phyloP scores from a whole-genome alignment of 2,888 invertebrate species.

The Eristalis intricaria region DNA sequence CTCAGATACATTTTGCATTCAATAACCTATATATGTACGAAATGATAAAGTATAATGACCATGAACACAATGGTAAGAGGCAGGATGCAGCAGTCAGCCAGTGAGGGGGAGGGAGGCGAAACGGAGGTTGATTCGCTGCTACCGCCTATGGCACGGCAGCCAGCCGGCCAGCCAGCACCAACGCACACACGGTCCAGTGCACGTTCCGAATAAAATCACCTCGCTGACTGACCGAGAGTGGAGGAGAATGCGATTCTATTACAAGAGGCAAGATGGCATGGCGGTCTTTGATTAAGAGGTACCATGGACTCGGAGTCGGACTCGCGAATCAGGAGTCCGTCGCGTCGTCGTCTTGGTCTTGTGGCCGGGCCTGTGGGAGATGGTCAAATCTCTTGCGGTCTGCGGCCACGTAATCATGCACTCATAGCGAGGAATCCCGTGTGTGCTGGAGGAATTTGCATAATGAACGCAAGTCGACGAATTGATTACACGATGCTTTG shows the following conservation, averaged over 20 bases:
- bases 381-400: conserved; percentile 58
- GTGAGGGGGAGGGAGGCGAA: background rate
- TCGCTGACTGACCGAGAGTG: background rate
- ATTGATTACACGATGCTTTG: conserved; percentile 59
- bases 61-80: conserved; percentile 64
- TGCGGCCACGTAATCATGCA: conserved; percentile 45
- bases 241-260: conserved; percentile 52
- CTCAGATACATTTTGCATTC: conserved; percentile 68
- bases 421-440: conserved; percentile 35
- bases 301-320: background rate
- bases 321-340: background rate
- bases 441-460: conserved; percentile 64
- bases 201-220: conserved; percentile 57
- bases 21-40: conserved; percentile 67
- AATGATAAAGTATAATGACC: conserved; percentile 71
- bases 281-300: conserved; percentile 65
- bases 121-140: background rate
- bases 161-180: background rate
- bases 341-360: background rate
- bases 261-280: conserved; percentile 33
- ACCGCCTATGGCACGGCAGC: conserved; percentile 22
- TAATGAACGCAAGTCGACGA: conserved; percentile 68
- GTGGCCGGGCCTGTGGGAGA: conserved; percentile 30
- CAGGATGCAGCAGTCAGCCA: background rate
- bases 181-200: conserved; percentile 64